A percentile compares a stretch with the other conserved stretches of the same genome.
Conservation (phyloP, 2,888 invertebrate genomes). For the Thera obeliscata region DNA sequence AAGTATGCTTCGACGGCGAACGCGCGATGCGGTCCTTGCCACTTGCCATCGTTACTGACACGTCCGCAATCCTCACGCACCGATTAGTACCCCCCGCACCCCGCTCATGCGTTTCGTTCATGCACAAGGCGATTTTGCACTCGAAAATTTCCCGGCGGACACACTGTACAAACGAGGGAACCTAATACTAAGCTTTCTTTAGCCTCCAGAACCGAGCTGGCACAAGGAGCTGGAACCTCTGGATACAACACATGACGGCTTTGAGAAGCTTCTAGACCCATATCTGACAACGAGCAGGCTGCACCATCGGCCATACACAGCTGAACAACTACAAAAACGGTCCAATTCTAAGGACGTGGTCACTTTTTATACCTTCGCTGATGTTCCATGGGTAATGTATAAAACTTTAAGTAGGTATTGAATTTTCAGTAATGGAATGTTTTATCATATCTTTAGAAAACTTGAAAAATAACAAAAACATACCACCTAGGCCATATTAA, state of each 20-base stretch:
- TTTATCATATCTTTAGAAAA: too few species aligned
- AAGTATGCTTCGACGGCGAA: too few species aligned
- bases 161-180: too few species aligned
- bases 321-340: constrained; percentile 59
- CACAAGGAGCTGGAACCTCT: constrained; percentile 62
- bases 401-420: neutral
- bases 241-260: constrained; percentile 73
- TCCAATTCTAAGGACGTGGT: constrained; percentile 66
- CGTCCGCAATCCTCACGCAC: too few species aligned
- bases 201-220: constrained; percentile 61
- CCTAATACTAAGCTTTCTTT: neutral
- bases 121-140: too few species aligned
- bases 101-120: too few species aligned
- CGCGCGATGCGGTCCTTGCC: too few species aligned
- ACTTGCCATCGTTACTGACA: too few species aligned
- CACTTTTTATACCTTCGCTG: constrained; percentile 71
- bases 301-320: constrained; percentile 70
- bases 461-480: neutral
- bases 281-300: constrained; percentile 73
- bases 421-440: too few species aligned
- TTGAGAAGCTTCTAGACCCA: constrained; percentile 72
- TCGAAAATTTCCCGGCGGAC: too few species aligned
- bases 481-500: neutral
- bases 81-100: too few species aligned
- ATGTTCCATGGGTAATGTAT: constrained; percentile 63